Base-by-base conservation (phyloP, 2,888 invertebrate species). In the Tholera decimalis region DNA sequence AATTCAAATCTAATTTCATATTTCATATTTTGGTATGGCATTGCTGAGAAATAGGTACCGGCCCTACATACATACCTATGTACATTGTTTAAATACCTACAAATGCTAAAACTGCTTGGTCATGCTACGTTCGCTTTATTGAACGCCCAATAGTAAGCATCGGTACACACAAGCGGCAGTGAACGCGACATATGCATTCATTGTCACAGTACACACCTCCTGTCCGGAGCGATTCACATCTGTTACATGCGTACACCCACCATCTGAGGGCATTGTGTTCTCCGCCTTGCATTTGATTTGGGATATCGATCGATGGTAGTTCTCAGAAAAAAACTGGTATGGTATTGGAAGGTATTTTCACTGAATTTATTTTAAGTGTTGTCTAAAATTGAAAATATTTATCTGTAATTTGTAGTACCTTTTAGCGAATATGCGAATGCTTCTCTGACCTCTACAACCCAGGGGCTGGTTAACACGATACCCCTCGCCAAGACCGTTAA, bases 191-290 rank as follows among this genome's bases (percentile, higher is more conserved):
- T 94, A 92, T 94, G 94, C 86, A 87, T 85, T 82, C 88, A 87
- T 89, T 93, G 93, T 93, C 83, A 78, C 72, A 77, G 84, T 77
- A 77, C 85, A 88, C 90, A 89, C 92, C 92, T 92, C 91, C 82
- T 85, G 72, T 75, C 83, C 82, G 83, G 77, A 84, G 79, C 78
- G 63, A 72, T 82, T 79, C 85, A 85, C 94, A 95, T 94, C 94
- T 94, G 94, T 93, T 89, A 90, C 89, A 88, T 70, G 88, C 88
- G 85, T 87, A 93, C 93, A 91, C 94, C 94, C 93, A 93, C 91
- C 73, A 77, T 79, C 73, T 57, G 64, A 70, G 61, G 58, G 76
- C 73, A 87, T 90, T 92, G 89, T 90, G 83, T 66, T 77, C 79
- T 70, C 43, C 63, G 82, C 84, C 85, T 85, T 86, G 86, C 82